phyloP scores from a whole-genome alignment of 2,113 vertebrate species.

The Oncorhynchus keta region DNA sequence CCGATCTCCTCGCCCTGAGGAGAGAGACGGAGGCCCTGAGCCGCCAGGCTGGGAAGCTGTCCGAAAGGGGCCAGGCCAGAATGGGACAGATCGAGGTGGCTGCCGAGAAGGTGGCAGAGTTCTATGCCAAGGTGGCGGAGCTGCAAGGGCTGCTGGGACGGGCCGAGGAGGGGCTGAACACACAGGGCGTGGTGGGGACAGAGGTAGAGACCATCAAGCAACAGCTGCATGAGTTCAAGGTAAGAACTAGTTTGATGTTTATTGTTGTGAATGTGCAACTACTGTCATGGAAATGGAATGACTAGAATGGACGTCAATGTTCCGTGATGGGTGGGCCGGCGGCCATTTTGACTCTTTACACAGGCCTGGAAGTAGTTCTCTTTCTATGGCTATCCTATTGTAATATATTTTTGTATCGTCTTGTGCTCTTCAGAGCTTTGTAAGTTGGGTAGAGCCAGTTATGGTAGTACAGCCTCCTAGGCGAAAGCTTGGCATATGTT shows the following conservation, averaged over 20 bases:
- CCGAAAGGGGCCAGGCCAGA: conserved; percentile 82
- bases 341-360: no score
- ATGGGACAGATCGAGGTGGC: conserved; percentile 85
- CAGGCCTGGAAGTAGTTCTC: no score
- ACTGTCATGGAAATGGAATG: no score
- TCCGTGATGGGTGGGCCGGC: no score
- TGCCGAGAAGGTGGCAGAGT: conserved; percentile 80
- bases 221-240: conserved; percentile 94
- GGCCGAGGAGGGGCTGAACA: conserved; percentile 81
- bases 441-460: no score
- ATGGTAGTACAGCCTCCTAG: no score
- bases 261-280: neutral
- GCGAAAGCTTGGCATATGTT: no score
- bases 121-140: conserved; percentile 81
- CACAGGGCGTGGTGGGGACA: conserved; percentile 86
- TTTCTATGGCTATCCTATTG: no score
- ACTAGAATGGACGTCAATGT: no score
- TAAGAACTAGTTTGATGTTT: conserved; percentile 56
- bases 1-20: conserved; percentile 87
- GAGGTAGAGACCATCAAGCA: conserved; percentile 95
- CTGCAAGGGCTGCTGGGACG: conserved; percentile 81
- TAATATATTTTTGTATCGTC: no score
- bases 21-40: conserved; percentile 89
- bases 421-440: no score
- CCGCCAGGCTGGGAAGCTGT: conserved; percentile 90